Evolutionary conservation across 1,140 invertebrate genomes (phyloP), one percentile per base, ranked within the genome.

Genomic region (Tetragonula clypearis): DNA sequence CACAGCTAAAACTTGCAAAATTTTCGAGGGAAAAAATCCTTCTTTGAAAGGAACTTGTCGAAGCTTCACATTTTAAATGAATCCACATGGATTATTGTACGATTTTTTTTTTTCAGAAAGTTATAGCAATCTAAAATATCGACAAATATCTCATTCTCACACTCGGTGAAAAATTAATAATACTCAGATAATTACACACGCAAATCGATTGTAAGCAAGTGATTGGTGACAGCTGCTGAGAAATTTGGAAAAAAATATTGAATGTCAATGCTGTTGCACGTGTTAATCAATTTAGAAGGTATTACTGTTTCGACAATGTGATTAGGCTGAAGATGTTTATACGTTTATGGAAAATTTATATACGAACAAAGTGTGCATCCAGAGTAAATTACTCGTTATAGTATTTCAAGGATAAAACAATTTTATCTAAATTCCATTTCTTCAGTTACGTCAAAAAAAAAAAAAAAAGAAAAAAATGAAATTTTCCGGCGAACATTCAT

Each of bases 121-220:
- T 41, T 41, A 6, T 0, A 41, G 41, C 3, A 41, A 41, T 41
- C 5, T 41, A 41, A 41, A 41, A 41, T 41, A 41, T 41, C 41
- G 5, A 41, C 41, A 41, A 41, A 41, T 41, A 4, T 41, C 35
- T 41, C 41, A 41, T 41, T 41, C 41, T 6, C 41, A 41, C 41
- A 6, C 41, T 49, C 5, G 6, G 0, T 0, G 1, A n/a, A 1
- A 14, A 41, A 15, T 0, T n/a, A n/a, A 23, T 69, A 9, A 23
- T 49, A 62, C 4, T 62, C 11, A 0, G 21, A n/a, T 49, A 71
- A 49, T 69, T 41, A 17, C 4, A 6, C 12, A 0, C 41, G 41
- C 3, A 41, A 69, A 69, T 35, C 4, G 2, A 35, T 35, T 0
- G 2, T 30, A 1, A 17, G 30, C 26, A 21, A 21, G 6, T 26